phyloP scores from a whole-genome alignment of 2,888 invertebrate genomes.

The Atrina japonica region DNA sequence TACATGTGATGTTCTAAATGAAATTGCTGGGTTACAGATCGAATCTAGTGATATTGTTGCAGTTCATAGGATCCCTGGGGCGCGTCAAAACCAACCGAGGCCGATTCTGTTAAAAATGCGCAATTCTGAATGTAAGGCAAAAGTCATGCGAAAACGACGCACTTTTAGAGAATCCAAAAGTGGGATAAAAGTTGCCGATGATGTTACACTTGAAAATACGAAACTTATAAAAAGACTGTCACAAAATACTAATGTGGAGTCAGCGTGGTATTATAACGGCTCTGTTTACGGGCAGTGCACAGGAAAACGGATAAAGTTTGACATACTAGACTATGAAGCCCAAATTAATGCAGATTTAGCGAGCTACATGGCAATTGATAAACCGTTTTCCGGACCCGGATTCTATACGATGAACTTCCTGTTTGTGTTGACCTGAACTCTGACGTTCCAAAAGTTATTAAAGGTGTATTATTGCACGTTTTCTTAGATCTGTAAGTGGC shows the following conservation, averaged over 20 bases:
- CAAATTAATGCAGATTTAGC: too few relatives aligned
- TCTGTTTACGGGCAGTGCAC: background rate
- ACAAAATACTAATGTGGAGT: background rate
- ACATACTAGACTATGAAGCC: conserved; percentile 8
- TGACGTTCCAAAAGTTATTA: too few relatives aligned
- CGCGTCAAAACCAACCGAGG: background rate
- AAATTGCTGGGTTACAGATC: too few relatives aligned
- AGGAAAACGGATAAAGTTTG: conserved; percentile 16
- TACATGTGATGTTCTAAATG: too few relatives aligned
- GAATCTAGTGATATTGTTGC: conserved; percentile 5
- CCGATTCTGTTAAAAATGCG: conserved; percentile 17
- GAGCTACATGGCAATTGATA: too few relatives aligned
- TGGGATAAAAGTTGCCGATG: conserved; percentile 9
- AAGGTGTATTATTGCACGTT: too few relatives aligned
- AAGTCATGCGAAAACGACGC: conserved; percentile 6
- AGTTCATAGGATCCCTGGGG: conserved; percentile 23
- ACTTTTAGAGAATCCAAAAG: conserved; percentile 1
- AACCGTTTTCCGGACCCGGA: too few relatives aligned
- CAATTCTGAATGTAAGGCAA: conserved; percentile 10
- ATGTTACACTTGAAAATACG: conserved; percentile 11
- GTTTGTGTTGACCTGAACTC: too few relatives aligned
- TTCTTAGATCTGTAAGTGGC: too few relatives aligned
- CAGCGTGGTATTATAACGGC: conserved; percentile 24
- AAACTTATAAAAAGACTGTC: conserved; percentile 14
- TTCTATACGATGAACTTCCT: too few relatives aligned